These are phyloP conservation scores for Cheilosia variabilis DNA, from an alignment of 2,888 invertebrate genomes.

Conservation along the genomic window DNA sequence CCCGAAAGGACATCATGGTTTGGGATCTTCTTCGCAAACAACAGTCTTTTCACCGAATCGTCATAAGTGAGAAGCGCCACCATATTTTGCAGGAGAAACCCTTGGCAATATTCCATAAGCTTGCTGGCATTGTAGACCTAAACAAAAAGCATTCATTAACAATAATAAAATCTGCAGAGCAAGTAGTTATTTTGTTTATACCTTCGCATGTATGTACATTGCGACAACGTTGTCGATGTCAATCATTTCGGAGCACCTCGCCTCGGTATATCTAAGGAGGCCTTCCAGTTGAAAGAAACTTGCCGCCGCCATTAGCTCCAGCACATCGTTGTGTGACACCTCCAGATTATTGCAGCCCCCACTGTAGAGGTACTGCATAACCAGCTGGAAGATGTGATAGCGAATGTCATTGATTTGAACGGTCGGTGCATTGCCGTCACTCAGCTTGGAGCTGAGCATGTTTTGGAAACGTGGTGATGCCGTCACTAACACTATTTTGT, in stretches of 20 bases:
- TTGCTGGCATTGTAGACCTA: constrained; percentile 95
- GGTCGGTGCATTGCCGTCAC: constrained; percentile 91
- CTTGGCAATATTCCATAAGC: constrained; percentile 94
- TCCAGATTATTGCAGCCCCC: constrained; percentile 92
- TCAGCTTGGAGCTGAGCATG: constrained; percentile 91
- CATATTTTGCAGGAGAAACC: constrained; percentile 95
- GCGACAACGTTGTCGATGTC: constrained; percentile 95
- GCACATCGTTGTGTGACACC: constrained; percentile 91
- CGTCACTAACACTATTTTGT: constrained; percentile 96
- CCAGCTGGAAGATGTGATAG: constrained; percentile 95
- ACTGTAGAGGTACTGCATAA: constrained; percentile 95
- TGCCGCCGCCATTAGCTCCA: constrained; percentile 95
- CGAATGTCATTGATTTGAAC: constrained; percentile 96
- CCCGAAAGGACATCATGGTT: constrained; percentile 95
- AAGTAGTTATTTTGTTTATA: constrained; percentile 79
- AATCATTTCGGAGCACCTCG: constrained; percentile 92
- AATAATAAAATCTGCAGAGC: not conserved
- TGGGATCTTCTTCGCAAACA: constrained; percentile 94
- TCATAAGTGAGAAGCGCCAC: constrained; percentile 96
- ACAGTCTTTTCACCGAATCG: constrained; percentile 93
- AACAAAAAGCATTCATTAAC: constrained; percentile 60
- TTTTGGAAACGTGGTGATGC: constrained; percentile 93
- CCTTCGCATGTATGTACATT: constrained; percentile 97
- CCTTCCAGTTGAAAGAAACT: constrained; percentile 96
- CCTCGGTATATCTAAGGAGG: constrained; percentile 92